Evolutionary conservation across 2,888 invertebrate genomes (phyloP).

Genomic region (Acanthosoma haemorrhoidale): DNA sequence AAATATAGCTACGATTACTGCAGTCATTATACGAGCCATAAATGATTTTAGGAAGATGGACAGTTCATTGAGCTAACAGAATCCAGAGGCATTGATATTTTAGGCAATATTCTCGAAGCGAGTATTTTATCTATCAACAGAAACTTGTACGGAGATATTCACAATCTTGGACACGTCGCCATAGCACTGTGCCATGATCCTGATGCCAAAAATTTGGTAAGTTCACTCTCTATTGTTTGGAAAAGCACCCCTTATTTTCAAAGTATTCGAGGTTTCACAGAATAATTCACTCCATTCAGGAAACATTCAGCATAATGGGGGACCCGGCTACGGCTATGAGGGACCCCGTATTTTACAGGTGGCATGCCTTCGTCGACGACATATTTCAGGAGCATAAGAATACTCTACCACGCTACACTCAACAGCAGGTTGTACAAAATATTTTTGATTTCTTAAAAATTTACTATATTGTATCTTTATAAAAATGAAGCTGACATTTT

Average conservation of each 20-base stretch:
- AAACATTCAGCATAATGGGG: constrained; percentile 75
- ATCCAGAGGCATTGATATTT: constrained; percentile 64
- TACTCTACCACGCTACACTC: constrained; percentile 60
- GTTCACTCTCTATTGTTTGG: neutral
- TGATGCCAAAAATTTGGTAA: constrained; percentile 64
- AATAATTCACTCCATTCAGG: constrained; percentile 54
- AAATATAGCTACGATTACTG: too few species aligned
- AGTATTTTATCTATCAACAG: constrained; percentile 64
- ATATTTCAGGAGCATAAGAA: constrained; percentile 70
- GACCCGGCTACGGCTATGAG: constrained; percentile 80
- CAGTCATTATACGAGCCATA: too few species aligned
- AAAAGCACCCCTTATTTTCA: too few species aligned
- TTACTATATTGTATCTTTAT: neutral
- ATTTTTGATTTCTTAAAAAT: too few species aligned
- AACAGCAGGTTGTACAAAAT: constrained; percentile 52
- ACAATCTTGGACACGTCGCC: constrained; percentile 76
- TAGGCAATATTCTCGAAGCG: constrained; percentile 76
- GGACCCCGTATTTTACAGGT: constrained; percentile 80
- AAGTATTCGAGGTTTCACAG: too few species aligned
- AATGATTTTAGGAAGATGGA: constrained; percentile 56
- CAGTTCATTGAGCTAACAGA: constrained; percentile 58
- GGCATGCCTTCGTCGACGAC: constrained; percentile 75
- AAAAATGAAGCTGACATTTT: neutral
- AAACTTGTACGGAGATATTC: constrained; percentile 69
- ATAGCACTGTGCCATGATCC: constrained; percentile 76